Percentiles rank a stretch among this genome's conserved stretches.
These are phyloP conservation scores for Astreopora myriophthalma DNA, from an alignment of 64 coral and sea anemone species.

Conservation along the genomic window DNA sequence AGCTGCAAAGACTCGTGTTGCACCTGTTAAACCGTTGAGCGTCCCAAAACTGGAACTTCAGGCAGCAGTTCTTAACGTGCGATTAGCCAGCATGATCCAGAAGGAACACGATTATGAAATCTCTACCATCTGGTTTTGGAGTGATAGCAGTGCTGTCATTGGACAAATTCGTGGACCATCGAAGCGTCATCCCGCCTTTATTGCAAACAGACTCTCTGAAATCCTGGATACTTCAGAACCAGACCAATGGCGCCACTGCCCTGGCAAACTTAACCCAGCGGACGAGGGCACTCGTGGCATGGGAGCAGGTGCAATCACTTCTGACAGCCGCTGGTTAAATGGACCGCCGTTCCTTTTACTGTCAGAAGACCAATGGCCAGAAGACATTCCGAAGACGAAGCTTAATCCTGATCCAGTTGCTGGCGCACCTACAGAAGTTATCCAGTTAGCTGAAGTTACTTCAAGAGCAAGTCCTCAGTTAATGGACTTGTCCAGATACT, in stretches of 20 bases:
- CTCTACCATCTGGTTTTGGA: background rate
- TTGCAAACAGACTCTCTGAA: constrained; percentile 30
- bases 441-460: background rate
- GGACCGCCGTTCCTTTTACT: constrained; percentile 21
- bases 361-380: constrained; percentile 30
- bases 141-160: background rate
- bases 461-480: background rate
- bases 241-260: constrained; percentile 17
- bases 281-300: constrained; percentile 23
- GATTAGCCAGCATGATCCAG: background rate
- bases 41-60: constrained; percentile 27
- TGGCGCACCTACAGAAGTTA: too few relatives aligned
- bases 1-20: constrained; percentile 11
- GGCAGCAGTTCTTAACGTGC: constrained; percentile 7
- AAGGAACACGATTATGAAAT: background rate
- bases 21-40: constrained; percentile 21
- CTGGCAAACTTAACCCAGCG: constrained; percentile 6
- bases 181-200: background rate
- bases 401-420: background rate
- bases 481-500: constrained; percentile 10
- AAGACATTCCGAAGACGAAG: background rate
- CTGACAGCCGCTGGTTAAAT: background rate
- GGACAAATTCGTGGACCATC: background rate
- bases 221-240: constrained; percentile 9
- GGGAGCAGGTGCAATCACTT: background rate